Conservation (phyloP, 2,888 invertebrate genomes). For the Habroteleia sp. region DNA sequence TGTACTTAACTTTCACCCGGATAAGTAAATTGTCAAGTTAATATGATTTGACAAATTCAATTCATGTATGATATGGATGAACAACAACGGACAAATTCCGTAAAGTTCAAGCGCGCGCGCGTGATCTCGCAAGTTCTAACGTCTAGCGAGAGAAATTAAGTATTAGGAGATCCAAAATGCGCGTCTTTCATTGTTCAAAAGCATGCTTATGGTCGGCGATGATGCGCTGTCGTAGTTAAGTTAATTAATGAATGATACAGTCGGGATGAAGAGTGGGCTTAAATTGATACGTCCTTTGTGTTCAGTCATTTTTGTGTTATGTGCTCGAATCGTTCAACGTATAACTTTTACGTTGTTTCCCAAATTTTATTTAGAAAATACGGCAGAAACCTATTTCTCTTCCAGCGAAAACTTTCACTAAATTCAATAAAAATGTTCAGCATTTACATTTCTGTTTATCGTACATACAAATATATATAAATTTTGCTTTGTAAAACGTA, state of each 20-base stretch:
- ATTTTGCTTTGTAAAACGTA: no score
- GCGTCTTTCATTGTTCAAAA: conserved; percentile 71
- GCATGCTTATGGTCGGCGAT: conserved; percentile 73
- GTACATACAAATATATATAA: no score
- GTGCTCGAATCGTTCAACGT: conserved; percentile 48
- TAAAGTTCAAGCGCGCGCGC: conserved; percentile 36
- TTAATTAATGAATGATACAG: conserved; percentile 81
- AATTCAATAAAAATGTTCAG: no score
- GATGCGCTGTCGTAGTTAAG: conserved; percentile 79
- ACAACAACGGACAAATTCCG: conserved; percentile 22
- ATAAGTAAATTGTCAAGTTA: neutral
- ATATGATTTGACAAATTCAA: neutral
- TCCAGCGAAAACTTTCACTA: no score
- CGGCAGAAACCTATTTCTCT: no score
- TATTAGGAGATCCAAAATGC: conserved; percentile 66
- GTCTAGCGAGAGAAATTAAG: conserved; percentile 46
- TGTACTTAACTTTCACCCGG: no score
- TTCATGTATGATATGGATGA: neutral
- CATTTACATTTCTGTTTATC: no score
- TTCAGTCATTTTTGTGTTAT: conserved; percentile 74
- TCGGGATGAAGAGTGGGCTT: conserved; percentile 78
- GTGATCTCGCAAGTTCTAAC: conserved; percentile 28
- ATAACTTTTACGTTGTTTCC: conserved; percentile 22
- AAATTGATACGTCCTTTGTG: conserved; percentile 81
- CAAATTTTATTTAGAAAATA: no score